Conservation (phyloP, 1,140 invertebrate species). For the Acromyrmex echinatior region DNA sequence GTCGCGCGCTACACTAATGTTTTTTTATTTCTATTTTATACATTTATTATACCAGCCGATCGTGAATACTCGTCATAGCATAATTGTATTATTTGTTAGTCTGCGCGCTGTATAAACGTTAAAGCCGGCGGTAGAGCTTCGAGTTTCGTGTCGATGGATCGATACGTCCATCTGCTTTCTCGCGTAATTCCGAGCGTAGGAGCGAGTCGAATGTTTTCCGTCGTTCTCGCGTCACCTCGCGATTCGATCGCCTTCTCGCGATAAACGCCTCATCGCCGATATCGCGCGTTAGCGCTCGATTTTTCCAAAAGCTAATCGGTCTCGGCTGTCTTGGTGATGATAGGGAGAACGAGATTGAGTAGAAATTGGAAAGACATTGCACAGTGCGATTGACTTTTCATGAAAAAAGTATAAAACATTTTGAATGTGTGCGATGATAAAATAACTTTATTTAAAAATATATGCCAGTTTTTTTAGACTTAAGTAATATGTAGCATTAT, state of each 20-base stretch:
- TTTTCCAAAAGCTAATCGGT: conserved; percentile 42
- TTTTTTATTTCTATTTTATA: conserved; percentile 49
- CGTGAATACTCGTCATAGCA: conserved; percentile 22
- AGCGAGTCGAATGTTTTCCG: conserved; percentile 70
- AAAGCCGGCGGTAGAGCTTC: conserved; percentile 44
- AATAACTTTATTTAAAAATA: not conserved
- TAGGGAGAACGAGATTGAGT: not conserved
- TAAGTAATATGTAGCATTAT: not conserved
- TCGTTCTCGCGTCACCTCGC: conserved; percentile 59
- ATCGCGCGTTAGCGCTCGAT: conserved; percentile 57
- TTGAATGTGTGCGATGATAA: not conserved
- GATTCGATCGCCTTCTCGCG: conserved; percentile 66
- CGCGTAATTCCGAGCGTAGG: conserved; percentile 63
- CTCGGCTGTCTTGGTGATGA: conserved; percentile 13
- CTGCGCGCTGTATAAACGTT: conserved; percentile 61
- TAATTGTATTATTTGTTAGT: conserved; percentile 64
- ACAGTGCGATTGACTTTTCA: not conserved
- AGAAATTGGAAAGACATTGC: conserved; percentile 10
- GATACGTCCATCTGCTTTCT: conserved; percentile 74
- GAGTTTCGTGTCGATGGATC: conserved; percentile 71
- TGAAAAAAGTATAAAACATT: not conserved
- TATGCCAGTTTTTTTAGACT: conserved; percentile 7
- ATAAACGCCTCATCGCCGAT: conserved; percentile 63
- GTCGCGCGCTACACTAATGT: conserved; percentile 6
- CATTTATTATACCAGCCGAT: not conserved